These are phyloP conservation scores for Deilephila elpenor DNA, from an alignment of 2,888 invertebrate genomes.

Conservation along the genomic window DNA sequence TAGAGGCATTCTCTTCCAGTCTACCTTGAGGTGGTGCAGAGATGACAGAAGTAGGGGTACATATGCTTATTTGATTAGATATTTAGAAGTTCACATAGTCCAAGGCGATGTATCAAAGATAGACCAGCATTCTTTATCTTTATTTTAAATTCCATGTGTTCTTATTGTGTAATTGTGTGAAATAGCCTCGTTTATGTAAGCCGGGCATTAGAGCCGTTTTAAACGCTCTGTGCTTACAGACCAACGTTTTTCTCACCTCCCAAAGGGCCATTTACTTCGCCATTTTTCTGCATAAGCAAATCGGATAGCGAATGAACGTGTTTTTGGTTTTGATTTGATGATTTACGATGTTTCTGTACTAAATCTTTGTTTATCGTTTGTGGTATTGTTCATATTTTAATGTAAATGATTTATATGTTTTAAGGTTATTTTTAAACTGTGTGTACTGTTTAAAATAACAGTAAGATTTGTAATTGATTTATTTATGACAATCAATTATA, in stretches of 20 bases:
- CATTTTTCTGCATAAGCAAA: background rate
- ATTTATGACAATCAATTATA: no score
- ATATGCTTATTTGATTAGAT: no score
- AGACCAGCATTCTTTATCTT: background rate
- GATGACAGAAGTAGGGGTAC: no score
- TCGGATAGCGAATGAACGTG: conserved; percentile 25
- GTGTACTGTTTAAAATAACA: background rate
- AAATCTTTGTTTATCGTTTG: conserved; percentile 40
- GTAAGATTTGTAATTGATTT: no score
- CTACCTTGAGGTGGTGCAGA: no score
- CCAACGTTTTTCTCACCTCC: background rate
- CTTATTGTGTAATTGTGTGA: conserved; percentile 14
- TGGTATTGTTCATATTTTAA: background rate
- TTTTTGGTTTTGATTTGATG: conserved; percentile 48
- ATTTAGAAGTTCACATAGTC: background rate
- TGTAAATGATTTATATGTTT: background rate
- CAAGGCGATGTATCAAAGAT: background rate
- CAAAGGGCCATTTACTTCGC: conserved; percentile 10
- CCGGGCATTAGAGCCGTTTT: conserved; percentile 3
- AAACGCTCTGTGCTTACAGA: background rate
- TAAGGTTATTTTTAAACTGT: background rate
- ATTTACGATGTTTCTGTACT: conserved; percentile 50
- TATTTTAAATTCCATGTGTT: conserved; percentile 6
- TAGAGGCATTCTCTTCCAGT: no score
- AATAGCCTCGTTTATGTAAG: background rate